Evolutionary conservation across 2,888 invertebrate genomes (phyloP), one percentile per base, ranked within the genome.

Genomic region (Watsonalla binaria): DNA sequence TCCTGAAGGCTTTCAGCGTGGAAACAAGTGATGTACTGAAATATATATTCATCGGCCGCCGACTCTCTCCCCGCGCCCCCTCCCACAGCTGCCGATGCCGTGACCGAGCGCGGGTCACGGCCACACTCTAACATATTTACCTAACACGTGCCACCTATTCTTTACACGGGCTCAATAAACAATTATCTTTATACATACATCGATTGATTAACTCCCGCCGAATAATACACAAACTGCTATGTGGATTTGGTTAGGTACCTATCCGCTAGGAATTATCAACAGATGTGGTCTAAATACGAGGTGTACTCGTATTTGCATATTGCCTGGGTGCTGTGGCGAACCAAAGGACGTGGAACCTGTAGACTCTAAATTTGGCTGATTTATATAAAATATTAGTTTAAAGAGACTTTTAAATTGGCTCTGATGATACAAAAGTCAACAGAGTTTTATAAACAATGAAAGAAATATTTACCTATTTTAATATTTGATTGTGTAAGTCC

Each of bases 21-120:
- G 69, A 66, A 73, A 69, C 64, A 61, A 61, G 56, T 68, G 66
- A 70, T 70, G 65, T 65, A 71, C 51, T 66, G 58, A 64, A 72
- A 68, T 59, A 59, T 67, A 63, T 68, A 66, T 71, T 74, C 60
- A 61, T 64, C 61, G 58, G 55, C 56, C 62, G 5, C 58, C 51
- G 55, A 51, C 54, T 58, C 57, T 58, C 57, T 58, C 52, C 74
- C 77, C 74, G 68, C 72, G 8, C 49, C 49, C 37, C 49, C 8
- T 34, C 47, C 47, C 47, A 61, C 68, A 53, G 52, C 63, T 24
- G 8, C 24, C 67, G 46, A 7, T 13, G 34, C 35, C 7, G 64
- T 87, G 86, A 88, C 87, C 86, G 84, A 76, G 73, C 77, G 59
- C 73, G 82, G 90, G 87, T 90, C 90, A 89, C 69, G 90, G 90